Conservation (phyloP, 2,888 invertebrate genomes). For the Tetragonisca angustula region DNA sequence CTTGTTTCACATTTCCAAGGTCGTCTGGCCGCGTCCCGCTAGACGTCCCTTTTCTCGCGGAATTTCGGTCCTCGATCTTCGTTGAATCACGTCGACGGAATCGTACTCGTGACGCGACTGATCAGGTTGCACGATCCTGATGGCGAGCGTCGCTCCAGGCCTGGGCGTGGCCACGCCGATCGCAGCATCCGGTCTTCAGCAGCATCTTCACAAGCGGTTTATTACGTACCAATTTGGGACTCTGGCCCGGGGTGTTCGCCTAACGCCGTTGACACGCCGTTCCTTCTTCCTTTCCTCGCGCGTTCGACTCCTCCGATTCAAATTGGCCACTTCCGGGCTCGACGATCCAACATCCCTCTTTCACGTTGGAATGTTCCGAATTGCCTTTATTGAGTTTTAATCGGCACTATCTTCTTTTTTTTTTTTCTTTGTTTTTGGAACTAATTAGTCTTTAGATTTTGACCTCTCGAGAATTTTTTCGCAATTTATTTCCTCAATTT, state of each 20-base stretch:
- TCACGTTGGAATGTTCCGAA: slow-evolving; percentile 20
- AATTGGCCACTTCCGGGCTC: slow-evolving; percentile 45
- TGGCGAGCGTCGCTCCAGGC: slow-evolving; percentile 77
- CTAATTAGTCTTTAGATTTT: too few relatives aligned
- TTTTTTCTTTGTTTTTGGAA: too few relatives aligned
- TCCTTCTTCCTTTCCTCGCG: neutral
- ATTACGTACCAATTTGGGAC: slow-evolving; percentile 77
- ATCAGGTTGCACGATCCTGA: slow-evolving; percentile 3
- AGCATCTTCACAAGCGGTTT: slow-evolving; percentile 60
- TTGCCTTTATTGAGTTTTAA: too few relatives aligned
- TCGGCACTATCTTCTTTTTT: too few relatives aligned
- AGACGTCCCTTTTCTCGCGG: neutral
- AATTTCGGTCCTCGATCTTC: slow-evolving; percentile 10
- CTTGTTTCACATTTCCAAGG: slow-evolving; percentile 66
- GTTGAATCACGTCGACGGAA: neutral
- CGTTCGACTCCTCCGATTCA: slow-evolving; percentile 15
- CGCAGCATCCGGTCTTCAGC: slow-evolving; percentile 73
- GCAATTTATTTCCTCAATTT: too few relatives aligned
- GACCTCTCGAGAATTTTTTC: too few relatives aligned
- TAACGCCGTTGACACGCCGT: slow-evolving; percentile 42
- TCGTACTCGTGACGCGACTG: neutral
- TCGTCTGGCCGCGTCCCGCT: slow-evolving; percentile 60
- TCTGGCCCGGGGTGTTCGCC: slow-evolving; percentile 56
- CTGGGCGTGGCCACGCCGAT: slow-evolving; percentile 79
- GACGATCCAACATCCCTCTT: neutral